These are phyloP conservation scores for Drosophila equinoxialis DNA, from an alignment of 1,140 invertebrate genomes.

Conservation along the genomic window DNA sequence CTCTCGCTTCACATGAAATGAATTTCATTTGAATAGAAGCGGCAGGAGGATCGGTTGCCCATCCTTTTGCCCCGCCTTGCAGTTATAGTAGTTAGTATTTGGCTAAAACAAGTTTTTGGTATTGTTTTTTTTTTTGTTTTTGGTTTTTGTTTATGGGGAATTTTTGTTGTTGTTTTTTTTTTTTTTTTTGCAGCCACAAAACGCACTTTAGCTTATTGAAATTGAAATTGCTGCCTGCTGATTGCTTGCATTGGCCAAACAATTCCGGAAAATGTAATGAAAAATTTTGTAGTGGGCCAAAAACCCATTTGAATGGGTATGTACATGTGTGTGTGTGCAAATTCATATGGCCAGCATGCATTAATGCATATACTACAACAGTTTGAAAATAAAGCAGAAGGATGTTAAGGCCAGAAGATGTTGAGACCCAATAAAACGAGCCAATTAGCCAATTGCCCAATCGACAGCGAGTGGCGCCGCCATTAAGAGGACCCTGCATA, in stretches of 20 bases:
- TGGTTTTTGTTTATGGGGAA: not conserved
- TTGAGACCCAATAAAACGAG: not conserved
- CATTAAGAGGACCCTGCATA: not conserved
- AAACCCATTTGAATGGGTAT: conserved; percentile 24
- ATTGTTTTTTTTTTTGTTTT: conserved; percentile 20
- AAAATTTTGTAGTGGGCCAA: not conserved
- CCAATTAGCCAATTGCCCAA: not conserved
- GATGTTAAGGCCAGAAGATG: not conserved
- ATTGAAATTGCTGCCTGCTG: conserved; percentile 43
- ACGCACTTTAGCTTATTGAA: conserved; percentile 75
- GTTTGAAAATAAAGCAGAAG: not conserved
- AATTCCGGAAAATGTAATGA: conserved; percentile 51
- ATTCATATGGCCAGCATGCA: not conserved
- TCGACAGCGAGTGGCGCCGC: not conserved
- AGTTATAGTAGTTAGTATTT: conserved; percentile 11
- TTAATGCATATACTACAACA: not conserved
- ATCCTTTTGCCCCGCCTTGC: not conserved
- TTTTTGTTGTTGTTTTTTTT: conserved; percentile 44
- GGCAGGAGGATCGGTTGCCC: conserved; percentile 3
- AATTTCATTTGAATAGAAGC: conserved; percentile 42
- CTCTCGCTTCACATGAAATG: conserved; percentile 32
- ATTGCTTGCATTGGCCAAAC: conserved; percentile 31
- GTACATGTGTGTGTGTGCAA: no score
- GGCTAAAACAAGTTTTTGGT: not conserved
- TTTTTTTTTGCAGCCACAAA: conserved; percentile 65